Evolutionary conservation across 2,113 vertebrate genomes (phyloP), one percentile per base, ranked within the genome.

Genomic region (Tupaia tana): DNA sequence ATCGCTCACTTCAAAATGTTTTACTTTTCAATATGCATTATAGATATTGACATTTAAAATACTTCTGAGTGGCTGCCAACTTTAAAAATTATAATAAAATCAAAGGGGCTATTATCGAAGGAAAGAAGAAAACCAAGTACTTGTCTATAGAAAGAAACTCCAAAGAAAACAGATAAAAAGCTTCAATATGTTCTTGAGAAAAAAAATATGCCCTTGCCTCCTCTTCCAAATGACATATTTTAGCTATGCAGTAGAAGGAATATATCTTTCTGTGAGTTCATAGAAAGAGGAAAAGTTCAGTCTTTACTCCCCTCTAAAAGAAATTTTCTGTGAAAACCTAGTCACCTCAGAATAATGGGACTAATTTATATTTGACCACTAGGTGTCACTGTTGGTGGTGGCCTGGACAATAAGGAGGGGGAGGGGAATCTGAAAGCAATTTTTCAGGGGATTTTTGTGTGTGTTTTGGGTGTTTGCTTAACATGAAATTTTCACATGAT

Each of bases 311-410:
- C 59, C 96, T 86, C 54, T 67, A 54, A 29, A 83, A 29, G 18
- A 92, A 93, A 73, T 89, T 81, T 94, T 89, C 29, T 69, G 9
- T 86, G 18, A 66, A 84, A 89, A 61, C 27, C 29, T 1, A 16
- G 22, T 18, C 43, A 13, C 83, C 19, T 64, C 52, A 27, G 82
- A 92, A 94, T 22, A 34, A 90, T 73, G 75, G 16, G 43, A 89
- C 93, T 91, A 81, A 73, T 84, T 95, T 84, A 75, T 31, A 91
- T 89, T 94, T 98, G 78, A 67, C 98, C 98, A 97, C 98, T 98
- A 96, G 98, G 97, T 98, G 98, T 97, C 98, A 96, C 90, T 98
- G 98, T 90, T 98, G 98, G 22, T 70, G 97, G 97, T 52, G 90
- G 80, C 91, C 80, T 96, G 94, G 63, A 24, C 22, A 1, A 58